Evolutionary conservation across 2,113 vertebrate species (phyloP).

Genomic region (Dicentrarchus labrax): DNA sequence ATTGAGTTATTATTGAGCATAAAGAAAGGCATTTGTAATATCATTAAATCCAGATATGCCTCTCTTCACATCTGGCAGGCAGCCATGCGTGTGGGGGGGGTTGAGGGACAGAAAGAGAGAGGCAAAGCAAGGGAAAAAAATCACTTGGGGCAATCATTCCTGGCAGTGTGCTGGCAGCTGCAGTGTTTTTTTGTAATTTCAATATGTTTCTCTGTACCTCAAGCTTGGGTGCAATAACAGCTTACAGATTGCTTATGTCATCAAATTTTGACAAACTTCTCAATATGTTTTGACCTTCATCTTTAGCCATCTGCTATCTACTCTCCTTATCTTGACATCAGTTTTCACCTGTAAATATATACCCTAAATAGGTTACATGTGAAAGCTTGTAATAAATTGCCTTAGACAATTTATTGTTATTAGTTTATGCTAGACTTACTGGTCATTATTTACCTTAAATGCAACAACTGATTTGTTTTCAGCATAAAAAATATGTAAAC

Average conservation of each 20-base stretch:
- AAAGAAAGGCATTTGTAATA: conserved; percentile 98
- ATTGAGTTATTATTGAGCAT: conserved; percentile 98
- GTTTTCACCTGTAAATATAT: conserved; percentile 36
- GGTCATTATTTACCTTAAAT: conserved; percentile 1
- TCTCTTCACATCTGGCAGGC: conserved; percentile 97
- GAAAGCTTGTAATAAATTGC: conserved; percentile 9
- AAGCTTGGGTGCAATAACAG: conserved; percentile 95
- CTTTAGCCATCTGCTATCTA: conserved; percentile 95
- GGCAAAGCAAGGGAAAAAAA: conserved; percentile 77
- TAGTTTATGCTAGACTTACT: not conserved
- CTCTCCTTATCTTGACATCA: conserved; percentile 80
- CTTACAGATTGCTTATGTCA: conserved; percentile 99
- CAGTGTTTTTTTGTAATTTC: conserved; percentile 92
- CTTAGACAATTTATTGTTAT: conserved; percentile 2
- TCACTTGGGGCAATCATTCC: conserved; percentile 96
- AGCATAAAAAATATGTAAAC: not conserved
- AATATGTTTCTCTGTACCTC: conserved; percentile 99
- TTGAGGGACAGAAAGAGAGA: conserved; percentile 76
- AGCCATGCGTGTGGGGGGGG: conserved; percentile 84
- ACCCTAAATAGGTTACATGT: conserved; percentile 15
- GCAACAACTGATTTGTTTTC: not conserved
- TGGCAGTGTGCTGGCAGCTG: conserved; percentile 91
- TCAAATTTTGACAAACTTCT: conserved; percentile 99
- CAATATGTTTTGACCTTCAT: conserved; percentile 97
- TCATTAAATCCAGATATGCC: conserved; percentile 99